These are phyloP conservation scores for Barypeithes pellucidus DNA, from an alignment of 2,888 invertebrate species.

Conservation along the genomic window DNA sequence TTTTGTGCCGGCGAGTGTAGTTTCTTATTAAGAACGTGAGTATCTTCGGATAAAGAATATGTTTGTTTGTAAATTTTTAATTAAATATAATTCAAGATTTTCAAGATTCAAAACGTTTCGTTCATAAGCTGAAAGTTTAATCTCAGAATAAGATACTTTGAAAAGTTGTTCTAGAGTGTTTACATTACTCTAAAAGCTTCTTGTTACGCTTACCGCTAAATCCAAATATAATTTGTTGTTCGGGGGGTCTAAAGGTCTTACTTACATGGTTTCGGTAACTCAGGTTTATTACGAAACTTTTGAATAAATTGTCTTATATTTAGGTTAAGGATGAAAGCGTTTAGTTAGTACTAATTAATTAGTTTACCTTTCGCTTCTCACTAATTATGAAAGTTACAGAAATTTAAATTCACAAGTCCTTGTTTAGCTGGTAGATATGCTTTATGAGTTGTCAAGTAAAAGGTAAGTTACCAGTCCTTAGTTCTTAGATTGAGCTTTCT, in stretches of 20 bases:
- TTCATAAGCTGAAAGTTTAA: conserved; percentile 17
- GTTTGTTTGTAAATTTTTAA: neutral
- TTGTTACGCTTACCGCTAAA: conserved; percentile 35
- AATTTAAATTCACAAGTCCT: too few relatives aligned
- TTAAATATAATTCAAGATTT: conserved; percentile 1
- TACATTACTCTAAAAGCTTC: conserved; percentile 36
- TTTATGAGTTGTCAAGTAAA: too few relatives aligned
- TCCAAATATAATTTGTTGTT: conserved; percentile 47
- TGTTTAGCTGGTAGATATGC: too few relatives aligned
- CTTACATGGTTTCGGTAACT: conserved; percentile 40
- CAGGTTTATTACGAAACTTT: conserved; percentile 42
- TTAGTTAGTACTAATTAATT: conserved; percentile 13
- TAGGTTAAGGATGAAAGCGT: conserved; percentile 12
- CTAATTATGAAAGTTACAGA: neutral
- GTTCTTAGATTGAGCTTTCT: too few relatives aligned
- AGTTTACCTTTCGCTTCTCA: neutral
- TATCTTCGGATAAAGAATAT: too few relatives aligned
- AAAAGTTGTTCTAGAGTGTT: conserved; percentile 29
- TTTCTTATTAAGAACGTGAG: too few relatives aligned
- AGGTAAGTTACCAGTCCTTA: too few relatives aligned
- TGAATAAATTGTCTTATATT: conserved; percentile 34
- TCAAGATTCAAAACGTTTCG: conserved; percentile 12
- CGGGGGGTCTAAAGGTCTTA: conserved; percentile 27
- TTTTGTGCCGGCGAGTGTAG: too few relatives aligned
- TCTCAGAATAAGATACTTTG: conserved; percentile 20